phyloP scores from a whole-genome alignment of 2,888 invertebrate genomes.

The Netelia fuscicornis region DNA sequence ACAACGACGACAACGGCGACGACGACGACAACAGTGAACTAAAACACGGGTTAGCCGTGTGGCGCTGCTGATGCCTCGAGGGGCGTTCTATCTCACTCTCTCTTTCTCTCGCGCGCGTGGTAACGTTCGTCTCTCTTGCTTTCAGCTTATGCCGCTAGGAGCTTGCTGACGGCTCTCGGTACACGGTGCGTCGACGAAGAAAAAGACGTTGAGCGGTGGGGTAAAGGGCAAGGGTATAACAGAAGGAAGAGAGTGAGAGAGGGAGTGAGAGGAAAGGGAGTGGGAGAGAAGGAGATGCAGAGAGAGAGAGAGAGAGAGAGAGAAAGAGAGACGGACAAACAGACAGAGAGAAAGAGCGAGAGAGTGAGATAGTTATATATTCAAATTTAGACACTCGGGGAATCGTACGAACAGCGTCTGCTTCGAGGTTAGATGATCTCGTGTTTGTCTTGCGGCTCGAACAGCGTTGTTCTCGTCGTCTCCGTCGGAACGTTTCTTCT shows the following conservation, averaged over 20 bases:
- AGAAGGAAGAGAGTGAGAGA: neutral
- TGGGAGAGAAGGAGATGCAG: neutral
- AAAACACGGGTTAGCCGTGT: constrained; percentile 50
- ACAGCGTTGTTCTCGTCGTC: neutral
- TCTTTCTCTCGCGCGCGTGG: neutral
- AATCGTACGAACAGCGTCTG: constrained; percentile 74
- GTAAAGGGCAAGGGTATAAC: neutral
- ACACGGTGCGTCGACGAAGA: constrained; percentile 24
- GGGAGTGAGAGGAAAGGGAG: neutral
- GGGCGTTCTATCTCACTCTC: constrained; percentile 3
- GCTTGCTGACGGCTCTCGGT: constrained; percentile 34
- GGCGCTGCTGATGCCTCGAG: constrained; percentile 39
- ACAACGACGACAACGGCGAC: constrained; percentile 22
- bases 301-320: constrained; percentile 4
- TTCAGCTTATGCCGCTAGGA: neutral
- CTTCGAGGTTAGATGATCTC: constrained; percentile 73
- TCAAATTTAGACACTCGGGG: constrained; percentile 51
- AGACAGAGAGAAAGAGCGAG: neutral
- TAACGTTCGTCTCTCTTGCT: neutral
- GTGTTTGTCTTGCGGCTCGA: constrained; percentile 20
- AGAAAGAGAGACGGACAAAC: neutral
- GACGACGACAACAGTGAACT: constrained; percentile 52
- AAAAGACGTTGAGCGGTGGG: neutral
- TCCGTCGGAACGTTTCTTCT: neutral
- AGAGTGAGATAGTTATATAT: constrained; percentile 22